These are phyloP conservation scores for Thereva unica DNA, from an alignment of 2,888 invertebrate species.

Conservation along the genomic window DNA sequence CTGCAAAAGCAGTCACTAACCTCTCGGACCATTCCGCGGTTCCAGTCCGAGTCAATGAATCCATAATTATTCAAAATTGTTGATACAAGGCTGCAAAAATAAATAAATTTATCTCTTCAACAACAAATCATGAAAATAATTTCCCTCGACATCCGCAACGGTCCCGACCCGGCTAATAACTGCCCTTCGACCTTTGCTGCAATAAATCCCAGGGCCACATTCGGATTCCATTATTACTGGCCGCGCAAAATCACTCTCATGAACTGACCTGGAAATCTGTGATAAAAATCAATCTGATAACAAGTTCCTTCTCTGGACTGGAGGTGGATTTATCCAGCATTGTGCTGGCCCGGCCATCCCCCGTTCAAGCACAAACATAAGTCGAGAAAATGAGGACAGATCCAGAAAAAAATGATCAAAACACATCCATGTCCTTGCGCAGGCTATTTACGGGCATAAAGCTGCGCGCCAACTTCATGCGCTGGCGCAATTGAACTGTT, in stretches of 20 bases:
- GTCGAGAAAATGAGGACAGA: no score
- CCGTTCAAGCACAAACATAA: no score
- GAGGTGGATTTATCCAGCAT: background rate
- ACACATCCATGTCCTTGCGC: conserved; percentile 29
- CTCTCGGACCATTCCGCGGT: no score
- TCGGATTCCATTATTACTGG: no score
- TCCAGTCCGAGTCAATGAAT: no score
- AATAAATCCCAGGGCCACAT: conserved; percentile 23
- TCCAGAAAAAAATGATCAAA: conserved; percentile 4
- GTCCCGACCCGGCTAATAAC: conserved; percentile 8
- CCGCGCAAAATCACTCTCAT: no score
- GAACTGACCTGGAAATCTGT: background rate
- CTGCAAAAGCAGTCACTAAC: no score
- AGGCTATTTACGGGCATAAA: conserved; percentile 22
- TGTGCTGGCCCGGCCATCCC: no score
- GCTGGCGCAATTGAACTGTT: conserved; percentile 28
- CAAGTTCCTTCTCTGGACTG: conserved; percentile 3
- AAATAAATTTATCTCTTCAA: no score
- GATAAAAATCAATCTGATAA: conserved; percentile 32
- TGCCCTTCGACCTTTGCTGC: conserved; percentile 18
- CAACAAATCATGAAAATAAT: no score
- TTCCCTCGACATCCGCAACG: background rate
- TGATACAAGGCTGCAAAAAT: no score
- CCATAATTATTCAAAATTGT: no score
- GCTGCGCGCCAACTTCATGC: conserved; percentile 3